Evolutionary conservation across 2,888 invertebrate genomes (phyloP).

Genomic region (Tinea pellionella): DNA sequence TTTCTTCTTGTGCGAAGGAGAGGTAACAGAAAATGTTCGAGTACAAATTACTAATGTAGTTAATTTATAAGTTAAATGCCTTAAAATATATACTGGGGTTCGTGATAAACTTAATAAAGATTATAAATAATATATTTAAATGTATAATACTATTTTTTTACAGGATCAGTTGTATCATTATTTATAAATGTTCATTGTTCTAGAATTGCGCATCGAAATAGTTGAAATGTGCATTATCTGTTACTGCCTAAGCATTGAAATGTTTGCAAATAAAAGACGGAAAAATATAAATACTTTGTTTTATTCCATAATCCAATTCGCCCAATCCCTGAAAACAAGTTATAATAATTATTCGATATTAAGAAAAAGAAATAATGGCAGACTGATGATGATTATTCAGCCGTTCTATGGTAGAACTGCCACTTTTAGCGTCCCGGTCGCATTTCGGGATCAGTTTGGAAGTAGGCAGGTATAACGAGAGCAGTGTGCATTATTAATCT

Average conservation of each 20-base stretch:
- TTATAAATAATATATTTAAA: not conserved
- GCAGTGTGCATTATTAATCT: too few relatives aligned
- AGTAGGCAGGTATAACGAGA: too few relatives aligned
- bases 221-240: constrained; percentile 9
- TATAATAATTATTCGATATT: not conserved
- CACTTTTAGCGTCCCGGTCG: too few relatives aligned
- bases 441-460: too few relatives aligned
- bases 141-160: constrained; percentile 8
- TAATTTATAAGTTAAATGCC: not conserved
- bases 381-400: too few relatives aligned
- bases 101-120: not conserved
- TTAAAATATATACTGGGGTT: not conserved
- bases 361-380: too few relatives aligned
- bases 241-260: constrained; percentile 8
- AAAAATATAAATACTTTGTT: constrained; percentile 7
- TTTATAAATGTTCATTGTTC: not conserved
- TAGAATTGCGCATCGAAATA: not conserved
- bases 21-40: constrained; percentile 11
- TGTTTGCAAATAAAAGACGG: constrained; percentile 10
- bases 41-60: not conserved
- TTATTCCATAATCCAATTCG: not conserved
- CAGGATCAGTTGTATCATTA: not conserved
- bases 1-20: constrained; percentile 2
- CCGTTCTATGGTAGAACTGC: too few relatives aligned
- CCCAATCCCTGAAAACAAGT: not conserved